A percentile compares a stretch with the other conserved stretches of the same genome.
These are phyloP conservation scores for Horisme vitalbata DNA, from an alignment of 2,888 invertebrate genomes.

Conservation along the genomic window DNA sequence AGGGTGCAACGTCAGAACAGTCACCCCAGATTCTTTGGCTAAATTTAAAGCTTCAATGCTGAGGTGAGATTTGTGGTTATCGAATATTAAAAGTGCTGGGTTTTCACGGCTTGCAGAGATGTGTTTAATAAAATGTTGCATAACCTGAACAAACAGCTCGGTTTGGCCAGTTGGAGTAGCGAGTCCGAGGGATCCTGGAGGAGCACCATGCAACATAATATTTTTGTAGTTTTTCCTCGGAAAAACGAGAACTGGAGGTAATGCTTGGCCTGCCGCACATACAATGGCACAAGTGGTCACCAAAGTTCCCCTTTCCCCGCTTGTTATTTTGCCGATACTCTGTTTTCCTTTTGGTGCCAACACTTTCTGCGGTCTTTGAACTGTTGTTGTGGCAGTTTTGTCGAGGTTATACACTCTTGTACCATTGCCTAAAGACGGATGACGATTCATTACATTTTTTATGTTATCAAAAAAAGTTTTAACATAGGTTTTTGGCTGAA, in stretches of 20 bases:
- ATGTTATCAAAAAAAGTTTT: slow-evolving; percentile 25
- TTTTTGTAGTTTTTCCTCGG: too few relatives aligned
- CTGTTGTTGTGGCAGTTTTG: slow-evolving; percentile 26
- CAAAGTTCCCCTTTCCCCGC: slow-evolving; percentile 22
- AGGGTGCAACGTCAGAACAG: slow-evolving; percentile 53
- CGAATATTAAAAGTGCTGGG: too few relatives aligned
- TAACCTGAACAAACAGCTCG: too few relatives aligned
- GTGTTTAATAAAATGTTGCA: too few relatives aligned
- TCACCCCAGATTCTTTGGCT: slow-evolving; percentile 49
- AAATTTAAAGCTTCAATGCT: slow-evolving; percentile 32
- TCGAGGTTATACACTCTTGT: slow-evolving; percentile 18
- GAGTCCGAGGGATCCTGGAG: too few relatives aligned
- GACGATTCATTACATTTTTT: slow-evolving; percentile 22
- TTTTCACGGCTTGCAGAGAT: too few relatives aligned
- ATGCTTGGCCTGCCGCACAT: too few relatives aligned
- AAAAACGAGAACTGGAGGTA: too few relatives aligned
- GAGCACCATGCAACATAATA: too few relatives aligned
- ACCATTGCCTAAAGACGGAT: slow-evolving; percentile 5
- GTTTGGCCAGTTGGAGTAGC: too few relatives aligned
- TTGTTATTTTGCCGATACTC: neutral
- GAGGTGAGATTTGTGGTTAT: slow-evolving; percentile 48
- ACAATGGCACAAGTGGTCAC: too few relatives aligned
- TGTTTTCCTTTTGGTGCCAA: slow-evolving; percentile 16
- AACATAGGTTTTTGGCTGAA: too few relatives aligned
- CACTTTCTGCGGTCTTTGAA: slow-evolving; percentile 9